Percentiles rank a stretch among this genome's conserved stretches.
Evolutionary conservation across 2,113 vertebrate species (phyloP).

Genomic region (Neomonachus schauinslandi): DNA sequence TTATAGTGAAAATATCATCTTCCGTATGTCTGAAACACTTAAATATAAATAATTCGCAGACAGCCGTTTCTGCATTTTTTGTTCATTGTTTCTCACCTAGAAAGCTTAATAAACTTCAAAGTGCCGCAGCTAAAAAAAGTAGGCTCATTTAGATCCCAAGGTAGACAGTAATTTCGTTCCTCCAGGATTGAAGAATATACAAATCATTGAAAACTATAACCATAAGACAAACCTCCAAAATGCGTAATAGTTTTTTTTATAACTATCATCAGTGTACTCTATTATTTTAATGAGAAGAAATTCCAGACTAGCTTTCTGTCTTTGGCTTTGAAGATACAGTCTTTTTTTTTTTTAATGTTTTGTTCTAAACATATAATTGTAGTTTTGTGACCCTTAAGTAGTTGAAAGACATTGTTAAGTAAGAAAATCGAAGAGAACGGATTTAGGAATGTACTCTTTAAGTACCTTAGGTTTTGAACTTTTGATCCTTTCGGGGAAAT

Average conservation of each 20-base stretch:
- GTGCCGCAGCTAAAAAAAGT: not conserved
- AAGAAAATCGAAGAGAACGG: not conserved
- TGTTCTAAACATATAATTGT: not conserved
- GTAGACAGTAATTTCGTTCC: not conserved
- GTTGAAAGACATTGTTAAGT: not conserved
- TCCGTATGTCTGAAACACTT: not conserved
- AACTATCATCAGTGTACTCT: not conserved
- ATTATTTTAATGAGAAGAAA: not conserved
- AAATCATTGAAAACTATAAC: not conserved
- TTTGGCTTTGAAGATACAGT: not conserved
- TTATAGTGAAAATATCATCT: not conserved
- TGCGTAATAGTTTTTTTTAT: not conserved
- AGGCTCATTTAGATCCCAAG: not conserved
- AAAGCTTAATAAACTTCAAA: constrained; percentile 47
- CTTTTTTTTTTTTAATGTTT: not conserved
- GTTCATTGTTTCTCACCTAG: not conserved
- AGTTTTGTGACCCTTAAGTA: not conserved
- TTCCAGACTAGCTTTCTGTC: not conserved
- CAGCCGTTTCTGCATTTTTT: not conserved
- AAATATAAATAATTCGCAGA: not conserved
- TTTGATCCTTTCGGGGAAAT: not conserved
- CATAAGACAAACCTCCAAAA: not conserved
- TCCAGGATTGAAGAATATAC: not conserved
- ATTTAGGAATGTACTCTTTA: not conserved
- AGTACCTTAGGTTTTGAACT: not conserved